Evolutionary conservation across 2,113 vertebrate genomes (phyloP), one percentile per base, ranked within the genome.

Genomic region (Cephalopterus ornatus): DNA sequence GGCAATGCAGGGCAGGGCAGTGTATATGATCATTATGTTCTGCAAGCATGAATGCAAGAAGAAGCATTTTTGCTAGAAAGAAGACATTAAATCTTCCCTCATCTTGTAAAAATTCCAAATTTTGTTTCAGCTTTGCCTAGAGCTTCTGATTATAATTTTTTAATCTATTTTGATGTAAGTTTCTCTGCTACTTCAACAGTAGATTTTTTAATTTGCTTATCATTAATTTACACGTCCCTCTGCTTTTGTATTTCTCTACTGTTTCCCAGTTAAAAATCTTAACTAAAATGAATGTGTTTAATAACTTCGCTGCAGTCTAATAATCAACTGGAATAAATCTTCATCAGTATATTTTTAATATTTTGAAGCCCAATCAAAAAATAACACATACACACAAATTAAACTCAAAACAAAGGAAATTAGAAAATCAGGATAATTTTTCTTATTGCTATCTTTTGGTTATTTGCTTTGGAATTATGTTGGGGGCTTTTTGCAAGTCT

Each of bases 241-340:
- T 74, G 41, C 26, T 56, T 70, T 49, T 46, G 37, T 72, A 27
- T 62, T 89, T 52, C 37, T 89, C 68, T 52, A 70, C 53, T 46
- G 22, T 78, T 95, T 95, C 37, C 59, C 76, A 79, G 46, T 95
- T 92, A 90, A 92, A 95, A 92, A 92, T 76, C 61, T 81, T 49
- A 96, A 93, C 58, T 70, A 86, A 95, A 97, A 93, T 68, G 26
- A 92, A 90, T 81, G 73, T 59, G 21, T 95, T 96, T 94, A 94
- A 93, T 93, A 96, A 95, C 6, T 30, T 77, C 79, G 22, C 49
- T 83, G 49, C 62, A 89, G 68, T 62, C 58, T 92, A 73, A 75
- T 56, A 85, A 82, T 72, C 65, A 92, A 83, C 70, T 79, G 61
- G n/a, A 80, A 96, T 83, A 85, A 87, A 71, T 88, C 89, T 56